phyloP scores from a whole-genome alignment of 1,140 invertebrate genomes.

The Cherax destructor region DNA sequence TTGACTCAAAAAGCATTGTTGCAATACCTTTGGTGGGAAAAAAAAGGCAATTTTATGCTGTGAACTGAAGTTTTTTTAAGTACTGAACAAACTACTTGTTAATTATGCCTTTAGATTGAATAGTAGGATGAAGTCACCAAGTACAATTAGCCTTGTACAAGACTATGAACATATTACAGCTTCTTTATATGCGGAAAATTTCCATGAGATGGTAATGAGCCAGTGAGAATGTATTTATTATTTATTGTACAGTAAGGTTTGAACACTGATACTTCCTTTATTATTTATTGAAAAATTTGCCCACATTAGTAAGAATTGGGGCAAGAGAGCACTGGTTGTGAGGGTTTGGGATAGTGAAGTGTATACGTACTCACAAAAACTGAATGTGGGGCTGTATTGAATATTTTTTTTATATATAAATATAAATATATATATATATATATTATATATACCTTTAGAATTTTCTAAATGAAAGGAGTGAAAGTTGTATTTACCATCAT shows the following conservation, averaged over 20 bases:
- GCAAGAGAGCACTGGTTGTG: constrained; percentile 53
- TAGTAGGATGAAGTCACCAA: constrained; percentile 22
- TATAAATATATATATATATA: constrained; percentile 27
- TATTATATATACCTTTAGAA: not conserved
- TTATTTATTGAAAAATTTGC: constrained; percentile 55
- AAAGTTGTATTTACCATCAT: constrained; percentile 29
- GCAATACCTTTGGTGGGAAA: constrained; percentile 30
- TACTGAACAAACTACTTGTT: constrained; percentile 26
- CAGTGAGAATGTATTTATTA: constrained; percentile 62
- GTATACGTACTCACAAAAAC: constrained; percentile 45
- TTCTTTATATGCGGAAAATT: constrained; percentile 36
- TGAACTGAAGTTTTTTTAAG: not conserved
- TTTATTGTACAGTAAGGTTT: constrained; percentile 64
- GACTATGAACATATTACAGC: constrained; percentile 30
- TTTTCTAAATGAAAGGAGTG: constrained; percentile 8
- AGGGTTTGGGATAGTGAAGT: constrained; percentile 34
- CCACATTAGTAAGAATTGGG: not conserved
- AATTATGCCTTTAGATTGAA: not conserved
- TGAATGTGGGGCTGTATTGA: constrained; percentile 26
- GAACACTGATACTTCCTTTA: constrained; percentile 52
- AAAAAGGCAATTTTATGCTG: not conserved
- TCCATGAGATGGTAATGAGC: constrained; percentile 60
- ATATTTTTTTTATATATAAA: constrained; percentile 14
- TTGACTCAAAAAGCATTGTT: constrained; percentile 20
- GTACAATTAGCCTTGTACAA: constrained; percentile 48